These are phyloP conservation scores for Oostethus manadensis DNA, from an alignment of 2,113 vertebrate species.

Conservation along the genomic window DNA sequence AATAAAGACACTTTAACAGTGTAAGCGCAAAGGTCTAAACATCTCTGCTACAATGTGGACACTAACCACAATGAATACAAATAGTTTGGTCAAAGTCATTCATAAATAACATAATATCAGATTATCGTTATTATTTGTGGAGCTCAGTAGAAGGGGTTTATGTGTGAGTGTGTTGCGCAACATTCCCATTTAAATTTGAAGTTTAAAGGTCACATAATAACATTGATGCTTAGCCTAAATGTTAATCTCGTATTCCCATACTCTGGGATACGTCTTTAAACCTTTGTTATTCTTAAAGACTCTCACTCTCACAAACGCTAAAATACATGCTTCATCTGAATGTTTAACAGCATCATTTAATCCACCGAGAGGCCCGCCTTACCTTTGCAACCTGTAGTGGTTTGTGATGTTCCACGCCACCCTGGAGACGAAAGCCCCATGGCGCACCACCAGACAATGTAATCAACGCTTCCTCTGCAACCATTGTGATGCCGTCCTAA, in stretches of 20 bases:
- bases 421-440: slow-evolving; percentile 97
- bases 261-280: slow-evolving; percentile 30
- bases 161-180: slow-evolving; percentile 9
- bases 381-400: slow-evolving; percentile 98
- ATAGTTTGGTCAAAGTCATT: background rate
- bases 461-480: slow-evolving; percentile 85
- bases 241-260: slow-evolving; percentile 41
- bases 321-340: slow-evolving; percentile 1
- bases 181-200: slow-evolving; percentile 28
- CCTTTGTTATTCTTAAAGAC: slow-evolving; percentile 10
- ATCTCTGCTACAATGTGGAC: background rate
- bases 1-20: background rate
- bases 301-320: slow-evolving; percentile 8
- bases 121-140: background rate
- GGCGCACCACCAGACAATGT: slow-evolving; percentile 90
- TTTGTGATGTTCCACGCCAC: slow-evolving; percentile 88
- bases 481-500: slow-evolving; percentile 64
- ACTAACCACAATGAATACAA: background rate
- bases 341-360: background rate
- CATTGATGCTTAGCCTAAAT: slow-evolving; percentile 34
- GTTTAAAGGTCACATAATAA: slow-evolving; percentile 48
- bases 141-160: slow-evolving; percentile 3
- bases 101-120: background rate
- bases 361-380: slow-evolving; percentile 37
- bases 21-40: background rate